Conservation (phyloP, 2,888 invertebrate species). For the Noctua comes region DNA sequence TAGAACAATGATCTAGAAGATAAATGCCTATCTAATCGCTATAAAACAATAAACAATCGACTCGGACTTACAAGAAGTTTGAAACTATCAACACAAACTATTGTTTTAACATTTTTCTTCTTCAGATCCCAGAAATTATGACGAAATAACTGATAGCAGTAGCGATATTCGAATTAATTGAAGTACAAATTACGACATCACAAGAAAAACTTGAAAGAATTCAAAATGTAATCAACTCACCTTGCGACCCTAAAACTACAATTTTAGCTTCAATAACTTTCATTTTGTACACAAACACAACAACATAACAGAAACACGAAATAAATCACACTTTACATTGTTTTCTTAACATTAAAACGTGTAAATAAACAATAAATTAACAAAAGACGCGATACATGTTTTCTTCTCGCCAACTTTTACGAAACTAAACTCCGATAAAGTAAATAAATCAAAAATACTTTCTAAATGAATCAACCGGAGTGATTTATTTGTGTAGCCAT, state of each 20-base stretch:
- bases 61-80: background rate
- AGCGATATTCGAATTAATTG: slow-evolving; percentile 34
- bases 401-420: slow-evolving; percentile 18
- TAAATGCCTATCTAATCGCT: slow-evolving; percentile 24
- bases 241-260: slow-evolving; percentile 95
- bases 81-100: background rate
- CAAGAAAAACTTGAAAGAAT: slow-evolving; percentile 41
- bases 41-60: slow-evolving; percentile 22
- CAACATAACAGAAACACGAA: slow-evolving; percentile 46
- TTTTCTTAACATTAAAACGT: slow-evolving; percentile 43
- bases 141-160: slow-evolving; percentile 33
- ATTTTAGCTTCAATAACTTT: slow-evolving; percentile 95
- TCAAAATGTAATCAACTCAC: slow-evolving; percentile 83
- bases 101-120: background rate
- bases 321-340: slow-evolving; percentile 64
- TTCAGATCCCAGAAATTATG: background rate
- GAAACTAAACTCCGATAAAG: slow-evolving; percentile 28
- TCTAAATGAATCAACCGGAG: slow-evolving; percentile 7
- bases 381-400: slow-evolving; percentile 41
- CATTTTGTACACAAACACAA: slow-evolving; percentile 87
- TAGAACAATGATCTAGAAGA: slow-evolving; percentile 31
- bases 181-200: slow-evolving; percentile 56
- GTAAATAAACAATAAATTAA: slow-evolving; percentile 57
- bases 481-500: slow-evolving; percentile 15
- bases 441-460: slow-evolving; percentile 46